Evolutionary conservation across 1,140 invertebrate genomes (phyloP), one percentile per base, ranked within the genome.

Genomic region (Polypedilum pembai): DNA sequence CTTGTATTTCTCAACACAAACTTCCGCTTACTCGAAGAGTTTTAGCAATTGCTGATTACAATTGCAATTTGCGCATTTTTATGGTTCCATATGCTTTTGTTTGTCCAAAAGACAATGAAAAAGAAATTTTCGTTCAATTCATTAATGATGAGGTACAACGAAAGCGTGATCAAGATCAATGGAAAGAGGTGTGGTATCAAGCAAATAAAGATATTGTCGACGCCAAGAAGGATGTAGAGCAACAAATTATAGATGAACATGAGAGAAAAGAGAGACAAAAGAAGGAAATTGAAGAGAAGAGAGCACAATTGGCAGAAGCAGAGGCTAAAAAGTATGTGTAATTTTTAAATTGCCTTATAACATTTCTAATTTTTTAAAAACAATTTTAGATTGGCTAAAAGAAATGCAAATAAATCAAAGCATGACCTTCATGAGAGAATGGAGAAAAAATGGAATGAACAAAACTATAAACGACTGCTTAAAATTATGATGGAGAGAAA

Each of bases 31-130:
- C 81, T 4, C 81, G 84, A 77, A 85, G 86, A 77, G 82, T 86
- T 8, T 82, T 86, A 15, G 85, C 84, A 18, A 83, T 87, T 40
- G 85, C 83, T 40, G 88, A 90, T 78, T 85, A 83, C 41, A 88
- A 87, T 76, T 88, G 87, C 10, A 85, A 85, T 56, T 85, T 89
- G 20, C 83, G 87, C 75, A 84, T 88, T 79, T 87, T 87, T 72
- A 81, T 84, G 72, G 77, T 85, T 73, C 87, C 87, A 0, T 77
- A 78, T 73, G 79, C 80, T 78, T 85, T 87, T 81, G 76, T 76
- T 76, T 56, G 77, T 73, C 77, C 78, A 0, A 74, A 79, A 8
- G 56, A 75, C 40, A 78, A 81, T 33, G 81, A 82, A 41, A 65
- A 78, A 1, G 73, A 75, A 21, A 78, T 78, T 73, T 41, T 76